These are phyloP conservation scores for Silurus meridionalis DNA, from an alignment of 2,113 vertebrate genomes.

Conservation along the genomic window DNA sequence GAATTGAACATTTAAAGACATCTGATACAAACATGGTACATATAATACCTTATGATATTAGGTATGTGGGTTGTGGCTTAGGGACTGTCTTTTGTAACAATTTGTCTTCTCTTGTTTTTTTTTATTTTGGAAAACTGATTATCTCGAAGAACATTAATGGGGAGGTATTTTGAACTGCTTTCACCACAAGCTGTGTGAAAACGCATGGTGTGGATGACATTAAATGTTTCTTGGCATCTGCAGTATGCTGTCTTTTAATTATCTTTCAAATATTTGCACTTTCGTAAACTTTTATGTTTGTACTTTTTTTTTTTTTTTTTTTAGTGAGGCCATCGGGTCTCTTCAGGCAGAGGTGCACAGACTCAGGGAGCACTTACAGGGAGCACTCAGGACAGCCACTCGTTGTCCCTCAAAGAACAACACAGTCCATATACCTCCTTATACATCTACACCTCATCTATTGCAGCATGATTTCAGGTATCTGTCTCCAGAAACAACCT, in stretches of 20 bases:
- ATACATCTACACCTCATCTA: slow-evolving; percentile 31
- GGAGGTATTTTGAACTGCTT: neutral
- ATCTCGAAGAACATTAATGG: neutral
- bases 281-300: neutral
- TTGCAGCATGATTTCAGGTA: slow-evolving; percentile 61
- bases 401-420: neutral
- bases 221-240: neutral
- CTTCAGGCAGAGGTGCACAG: slow-evolving; percentile 77
- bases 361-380: slow-evolving; percentile 73
- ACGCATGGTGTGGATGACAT: slow-evolving; percentile 26
- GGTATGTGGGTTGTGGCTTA: neutral
- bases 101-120: neutral
- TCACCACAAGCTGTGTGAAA: neutral
- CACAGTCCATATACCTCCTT: neutral
- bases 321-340: slow-evolving; percentile 76
- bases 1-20: neutral
- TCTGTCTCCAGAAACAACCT: neutral
- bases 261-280: neutral
- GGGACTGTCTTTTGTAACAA: neutral
- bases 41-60: neutral
- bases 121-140: neutral
- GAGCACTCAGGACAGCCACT: slow-evolving; percentile 59
- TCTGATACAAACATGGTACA: neutral
- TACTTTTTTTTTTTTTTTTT: neutral
- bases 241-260: neutral